A percentile compares a stretch with the other conserved stretches of the same genome.
These are phyloP conservation scores for Zaprionus ornatus DNA, from an alignment of 1,140 invertebrate genomes.

Conservation along the genomic window DNA sequence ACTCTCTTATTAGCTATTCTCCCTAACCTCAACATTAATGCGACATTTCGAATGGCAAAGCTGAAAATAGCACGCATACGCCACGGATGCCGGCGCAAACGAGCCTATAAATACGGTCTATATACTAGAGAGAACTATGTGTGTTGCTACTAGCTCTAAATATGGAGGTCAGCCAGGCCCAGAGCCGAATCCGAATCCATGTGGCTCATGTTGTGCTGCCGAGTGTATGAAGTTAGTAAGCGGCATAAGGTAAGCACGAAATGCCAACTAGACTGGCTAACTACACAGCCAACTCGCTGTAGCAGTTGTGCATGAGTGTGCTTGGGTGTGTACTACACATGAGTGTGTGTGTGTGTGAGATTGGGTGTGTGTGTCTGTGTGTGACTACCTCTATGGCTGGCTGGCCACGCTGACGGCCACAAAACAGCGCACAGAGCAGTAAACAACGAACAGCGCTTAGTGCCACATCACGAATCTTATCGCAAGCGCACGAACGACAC, in stretches of 20 bases:
- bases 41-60: conserved; percentile 55
- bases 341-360: conserved; percentile 27
- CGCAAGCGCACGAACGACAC: conserved; percentile 63
- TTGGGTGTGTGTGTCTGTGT: conserved; percentile 22
- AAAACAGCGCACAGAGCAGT: conserved; percentile 77
- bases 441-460: conserved; percentile 80
- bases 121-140: conserved; percentile 20
- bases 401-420: conserved; percentile 78
- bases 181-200: background rate
- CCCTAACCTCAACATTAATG: conserved; percentile 52
- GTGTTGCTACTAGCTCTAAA: conserved; percentile 24
- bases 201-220: conserved; percentile 9
- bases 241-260: conserved; percentile 80
- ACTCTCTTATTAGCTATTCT: conserved; percentile 34
- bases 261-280: conserved; percentile 79
- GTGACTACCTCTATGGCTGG: conserved; percentile 72
- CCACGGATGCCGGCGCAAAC: conserved; percentile 62
- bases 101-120: conserved; percentile 36
- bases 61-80: conserved; percentile 81
- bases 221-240: conserved; percentile 69
- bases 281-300: conserved; percentile 33
- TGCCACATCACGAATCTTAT: conserved; percentile 81
- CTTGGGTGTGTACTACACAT: conserved; percentile 10
- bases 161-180: conserved; percentile 45
- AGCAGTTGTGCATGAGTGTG: conserved; percentile 24